These are phyloP conservation scores for Poeciliopsis occidentalis DNA, from an alignment of 2,113 vertebrate genomes.

Conservation along the genomic window DNA sequence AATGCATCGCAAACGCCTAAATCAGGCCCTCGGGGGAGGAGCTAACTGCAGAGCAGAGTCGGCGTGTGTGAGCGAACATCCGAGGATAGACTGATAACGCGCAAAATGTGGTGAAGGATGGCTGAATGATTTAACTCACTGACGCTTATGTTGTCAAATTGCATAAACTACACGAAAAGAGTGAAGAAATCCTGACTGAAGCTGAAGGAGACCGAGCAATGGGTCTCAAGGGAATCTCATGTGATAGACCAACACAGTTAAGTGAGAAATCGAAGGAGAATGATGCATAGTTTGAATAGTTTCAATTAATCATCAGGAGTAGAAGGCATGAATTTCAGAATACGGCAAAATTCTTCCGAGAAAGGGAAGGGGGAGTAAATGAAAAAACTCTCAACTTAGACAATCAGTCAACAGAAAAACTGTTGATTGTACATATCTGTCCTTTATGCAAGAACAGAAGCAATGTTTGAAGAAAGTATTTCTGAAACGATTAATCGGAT, in stretches of 20 bases:
- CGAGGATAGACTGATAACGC: neutral
- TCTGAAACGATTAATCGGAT: too few relatives aligned
- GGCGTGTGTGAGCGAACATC: neutral
- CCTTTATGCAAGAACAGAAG: neutral
- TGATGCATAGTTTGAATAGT: too few relatives aligned
- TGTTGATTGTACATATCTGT: neutral
- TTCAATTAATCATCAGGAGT: too few relatives aligned
- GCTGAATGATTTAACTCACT: constrained; percentile 2
- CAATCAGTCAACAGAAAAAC: neutral
- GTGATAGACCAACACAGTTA: too few relatives aligned
- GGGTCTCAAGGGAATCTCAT: too few relatives aligned
- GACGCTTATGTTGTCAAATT: neutral
- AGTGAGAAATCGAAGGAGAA: too few relatives aligned
- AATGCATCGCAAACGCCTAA: constrained; percentile 43
- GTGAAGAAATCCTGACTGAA: constrained; percentile 13
- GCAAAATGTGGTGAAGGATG: neutral
- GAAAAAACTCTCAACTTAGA: neutral
- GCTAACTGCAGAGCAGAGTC: constrained; percentile 25
- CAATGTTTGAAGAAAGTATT: neutral
- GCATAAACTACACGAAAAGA: neutral
- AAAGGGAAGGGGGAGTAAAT: too few relatives aligned
- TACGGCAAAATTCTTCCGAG: too few relatives aligned
- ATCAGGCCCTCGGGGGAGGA: constrained; percentile 31
- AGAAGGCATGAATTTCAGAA: too few relatives aligned
- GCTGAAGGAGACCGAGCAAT: neutral